Evolutionary conservation across 2,113 vertebrate genomes (phyloP).

Genomic region (Oxyruncus cristatus): DNA sequence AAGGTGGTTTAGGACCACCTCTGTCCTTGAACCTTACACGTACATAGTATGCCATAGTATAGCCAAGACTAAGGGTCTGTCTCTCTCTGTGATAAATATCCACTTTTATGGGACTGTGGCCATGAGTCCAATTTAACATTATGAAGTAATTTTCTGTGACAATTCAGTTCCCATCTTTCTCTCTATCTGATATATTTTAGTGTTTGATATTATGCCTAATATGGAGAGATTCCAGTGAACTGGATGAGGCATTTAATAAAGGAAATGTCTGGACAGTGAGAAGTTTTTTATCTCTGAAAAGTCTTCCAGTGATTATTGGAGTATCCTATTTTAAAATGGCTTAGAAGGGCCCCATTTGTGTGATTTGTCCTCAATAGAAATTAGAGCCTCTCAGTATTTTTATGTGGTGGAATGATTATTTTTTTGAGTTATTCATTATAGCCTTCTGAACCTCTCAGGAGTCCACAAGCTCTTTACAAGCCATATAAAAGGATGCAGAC

Average conservation of each 20-base stretch:
- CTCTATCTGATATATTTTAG: slow-evolving; percentile 12
- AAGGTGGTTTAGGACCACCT: neutral
- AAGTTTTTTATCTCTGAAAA: slow-evolving; percentile 11
- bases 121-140: slow-evolving; percentile 15
- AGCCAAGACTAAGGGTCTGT: neutral
- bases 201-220: slow-evolving; percentile 21
- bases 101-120: neutral
- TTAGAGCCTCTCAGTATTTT: slow-evolving; percentile 8
- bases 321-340: slow-evolving; percentile 19
- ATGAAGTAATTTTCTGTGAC: slow-evolving; percentile 20
- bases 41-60: neutral
- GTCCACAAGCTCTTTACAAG: slow-evolving; percentile 12
- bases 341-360: neutral
- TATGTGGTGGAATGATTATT: neutral
- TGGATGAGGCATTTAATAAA: slow-evolving; percentile 19
- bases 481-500: slow-evolving; percentile 1
- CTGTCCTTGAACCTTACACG: neutral
- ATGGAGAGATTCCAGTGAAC: neutral
- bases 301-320: slow-evolving; percentile 3
- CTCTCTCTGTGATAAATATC: neutral
- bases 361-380: slow-evolving; percentile 32
- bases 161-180: slow-evolving; percentile 5
- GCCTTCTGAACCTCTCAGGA: slow-evolving; percentile 15
- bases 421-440: slow-evolving; percentile 29
- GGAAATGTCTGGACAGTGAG: slow-evolving; percentile 15